A percentile compares a stretch with the other conserved stretches of the same genome.
Evolutionary conservation across 2,113 vertebrate genomes (phyloP).

Genomic region (Scytalopus superciliaris): DNA sequence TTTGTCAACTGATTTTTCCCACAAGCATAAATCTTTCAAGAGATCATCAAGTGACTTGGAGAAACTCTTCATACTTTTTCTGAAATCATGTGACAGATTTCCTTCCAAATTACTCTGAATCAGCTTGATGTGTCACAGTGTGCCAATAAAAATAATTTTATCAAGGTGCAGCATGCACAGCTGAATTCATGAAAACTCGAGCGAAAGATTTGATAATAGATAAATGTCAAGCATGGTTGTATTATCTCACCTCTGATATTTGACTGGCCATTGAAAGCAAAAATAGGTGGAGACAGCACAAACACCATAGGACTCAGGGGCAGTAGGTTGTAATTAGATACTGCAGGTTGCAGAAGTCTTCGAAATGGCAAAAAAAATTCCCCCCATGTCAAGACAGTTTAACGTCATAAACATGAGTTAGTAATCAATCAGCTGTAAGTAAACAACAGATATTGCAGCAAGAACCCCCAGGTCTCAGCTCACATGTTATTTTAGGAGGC

Average conservation of each 20-base stretch:
- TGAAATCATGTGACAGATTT: neutral
- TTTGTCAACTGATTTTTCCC: neutral
- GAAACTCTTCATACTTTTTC: neutral
- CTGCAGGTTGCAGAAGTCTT: neutral
- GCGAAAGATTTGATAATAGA: neutral
- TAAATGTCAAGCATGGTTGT: neutral
- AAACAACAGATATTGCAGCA: neutral
- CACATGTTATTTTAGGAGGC: neutral
- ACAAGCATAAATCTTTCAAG: neutral
- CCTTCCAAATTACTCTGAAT: neutral
- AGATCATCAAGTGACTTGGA: neutral
- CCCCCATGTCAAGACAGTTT: neutral
- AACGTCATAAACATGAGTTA: neutral
- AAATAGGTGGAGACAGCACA: neutral
- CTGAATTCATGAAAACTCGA: constrained; percentile 17
- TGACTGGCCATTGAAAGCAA: neutral
- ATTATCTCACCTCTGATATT: constrained; percentile 16
- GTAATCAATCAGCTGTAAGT: neutral
- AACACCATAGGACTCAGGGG: neutral
- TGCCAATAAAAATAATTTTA: constrained; percentile 14
- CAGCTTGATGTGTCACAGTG: neutral
- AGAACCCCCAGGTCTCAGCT: neutral
- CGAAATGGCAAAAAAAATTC: neutral
- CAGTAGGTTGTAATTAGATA: neutral
- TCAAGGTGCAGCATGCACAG: neutral